phyloP scores from a whole-genome alignment of 2,888 invertebrate species.

The Dasypolia templi region DNA sequence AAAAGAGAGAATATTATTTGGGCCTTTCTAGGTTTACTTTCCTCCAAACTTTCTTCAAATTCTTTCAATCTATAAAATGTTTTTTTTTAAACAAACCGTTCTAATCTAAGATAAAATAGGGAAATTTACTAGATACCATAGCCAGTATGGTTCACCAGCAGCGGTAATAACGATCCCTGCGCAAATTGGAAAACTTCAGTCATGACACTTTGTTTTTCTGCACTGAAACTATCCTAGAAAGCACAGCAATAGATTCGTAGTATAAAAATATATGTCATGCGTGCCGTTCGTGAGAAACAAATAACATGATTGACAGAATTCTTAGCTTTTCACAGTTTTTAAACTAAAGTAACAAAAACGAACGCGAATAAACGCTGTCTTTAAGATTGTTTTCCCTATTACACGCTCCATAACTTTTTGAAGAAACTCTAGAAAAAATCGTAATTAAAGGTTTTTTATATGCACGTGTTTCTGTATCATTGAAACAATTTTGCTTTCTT shows the following conservation, averaged over 20 bases:
- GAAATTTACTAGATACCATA: no score
- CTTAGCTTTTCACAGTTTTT: constrained; percentile 28
- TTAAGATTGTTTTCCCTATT: neutral
- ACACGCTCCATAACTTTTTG: no score
- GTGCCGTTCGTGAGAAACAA: constrained; percentile 10
- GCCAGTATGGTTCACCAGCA: neutral
- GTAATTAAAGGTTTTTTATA: neutral
- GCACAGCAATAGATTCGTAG: constrained; percentile 1
- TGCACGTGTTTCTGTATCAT: neutral
- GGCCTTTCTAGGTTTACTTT: no score
- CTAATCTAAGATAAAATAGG: no score
- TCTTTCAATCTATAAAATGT: no score
- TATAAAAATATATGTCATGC: constrained; percentile 41
- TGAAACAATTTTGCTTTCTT: neutral
- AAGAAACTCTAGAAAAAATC: neutral
- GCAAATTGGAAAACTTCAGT: neutral
- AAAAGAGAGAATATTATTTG: no score
- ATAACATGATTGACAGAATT: constrained; percentile 41
- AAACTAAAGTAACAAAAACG: neutral
- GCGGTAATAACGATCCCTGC: no score
- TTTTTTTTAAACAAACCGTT: no score
- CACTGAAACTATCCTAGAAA: constrained; percentile 13
- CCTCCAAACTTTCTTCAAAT: no score
- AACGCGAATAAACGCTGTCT: neutral
- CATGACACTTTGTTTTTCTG: neutral